These are phyloP conservation scores for Galaxea fascicularis DNA, from an alignment of 92 coral and sea anemone species.

Conservation along the genomic window DNA sequence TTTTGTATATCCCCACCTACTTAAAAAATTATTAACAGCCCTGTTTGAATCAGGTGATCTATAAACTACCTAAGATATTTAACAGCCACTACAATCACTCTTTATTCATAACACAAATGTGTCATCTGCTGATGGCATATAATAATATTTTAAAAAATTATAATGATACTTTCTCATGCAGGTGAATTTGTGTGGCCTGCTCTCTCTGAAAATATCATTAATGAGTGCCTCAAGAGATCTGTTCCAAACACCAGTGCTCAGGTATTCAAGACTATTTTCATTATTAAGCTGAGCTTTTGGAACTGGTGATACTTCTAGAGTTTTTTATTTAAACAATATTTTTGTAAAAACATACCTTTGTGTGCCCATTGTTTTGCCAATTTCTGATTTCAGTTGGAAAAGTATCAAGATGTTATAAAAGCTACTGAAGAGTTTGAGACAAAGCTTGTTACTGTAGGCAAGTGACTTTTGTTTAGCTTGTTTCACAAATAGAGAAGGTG, in stretches of 20 bases:
- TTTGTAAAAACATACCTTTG: background rate
- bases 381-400: slow-evolving; percentile 78
- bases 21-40: too few species aligned
- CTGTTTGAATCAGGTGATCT: too few species aligned
- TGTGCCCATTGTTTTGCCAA: background rate
- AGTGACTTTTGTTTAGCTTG: background rate
- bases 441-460: slow-evolving; percentile 75
- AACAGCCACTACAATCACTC: too few species aligned
- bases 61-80: too few species aligned
- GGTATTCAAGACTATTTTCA: slow-evolving; percentile 42
- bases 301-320: background rate
- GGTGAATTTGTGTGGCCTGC: slow-evolving; percentile 85
- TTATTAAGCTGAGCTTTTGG: too few species aligned
- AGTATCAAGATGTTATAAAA: slow-evolving; percentile 81
- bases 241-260: slow-evolving; percentile 91
- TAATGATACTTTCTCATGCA: slow-evolving; percentile 16
- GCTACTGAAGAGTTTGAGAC: slow-evolving; percentile 86
- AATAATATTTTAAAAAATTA: too few species aligned
- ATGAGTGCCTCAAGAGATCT: slow-evolving; percentile 77
- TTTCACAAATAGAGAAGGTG: background rate
- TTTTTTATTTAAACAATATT: too few species aligned
- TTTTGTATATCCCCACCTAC: too few species aligned
- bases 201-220: slow-evolving; percentile 81
- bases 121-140: too few species aligned
- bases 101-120: too few species aligned